These are phyloP conservation scores for Sarcophaga variegata DNA, from an alignment of 2,888 invertebrate genomes.

Conservation along the genomic window DNA sequence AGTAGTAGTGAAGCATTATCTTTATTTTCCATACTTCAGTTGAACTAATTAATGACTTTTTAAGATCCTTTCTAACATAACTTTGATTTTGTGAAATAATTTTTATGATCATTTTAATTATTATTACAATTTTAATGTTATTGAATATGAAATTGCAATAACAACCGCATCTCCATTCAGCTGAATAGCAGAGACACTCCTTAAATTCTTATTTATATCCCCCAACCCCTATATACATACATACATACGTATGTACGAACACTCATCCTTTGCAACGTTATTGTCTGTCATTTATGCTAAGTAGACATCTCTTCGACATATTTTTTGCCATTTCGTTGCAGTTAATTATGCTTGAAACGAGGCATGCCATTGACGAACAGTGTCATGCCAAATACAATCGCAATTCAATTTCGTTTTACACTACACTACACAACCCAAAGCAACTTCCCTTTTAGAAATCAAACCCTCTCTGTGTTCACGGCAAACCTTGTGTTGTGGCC, in stretches of 20 bases:
- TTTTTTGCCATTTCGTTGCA: conserved; percentile 46
- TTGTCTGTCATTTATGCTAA: conserved; percentile 50
- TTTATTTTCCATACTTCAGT: no score
- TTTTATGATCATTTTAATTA: not conserved
- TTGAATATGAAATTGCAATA: conserved; percentile 21
- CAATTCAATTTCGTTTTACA: conserved; percentile 48
- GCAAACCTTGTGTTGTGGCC: conserved; percentile 25
- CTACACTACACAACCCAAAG: conserved; percentile 49
- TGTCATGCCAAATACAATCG: conserved; percentile 45
- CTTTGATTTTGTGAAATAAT: not conserved
- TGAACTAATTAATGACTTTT: no score
- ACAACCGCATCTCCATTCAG: conserved; percentile 52
- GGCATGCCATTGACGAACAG: conserved; percentile 12
- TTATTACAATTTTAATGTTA: conserved; percentile 6
- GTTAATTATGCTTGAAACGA: conserved; percentile 68
- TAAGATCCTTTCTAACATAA: no score
- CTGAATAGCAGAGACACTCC: conserved; percentile 22
- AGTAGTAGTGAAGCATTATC: no score
- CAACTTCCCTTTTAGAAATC: not conserved
- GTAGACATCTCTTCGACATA: conserved; percentile 33
- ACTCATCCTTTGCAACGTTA: conserved; percentile 24
- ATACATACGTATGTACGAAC: not conserved
- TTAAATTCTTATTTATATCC: not conserved
- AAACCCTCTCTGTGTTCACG: not conserved
- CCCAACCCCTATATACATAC: not conserved